Evolutionary conservation across 1,140 invertebrate species (phyloP).

Genomic region (Hyphantria cunea): DNA sequence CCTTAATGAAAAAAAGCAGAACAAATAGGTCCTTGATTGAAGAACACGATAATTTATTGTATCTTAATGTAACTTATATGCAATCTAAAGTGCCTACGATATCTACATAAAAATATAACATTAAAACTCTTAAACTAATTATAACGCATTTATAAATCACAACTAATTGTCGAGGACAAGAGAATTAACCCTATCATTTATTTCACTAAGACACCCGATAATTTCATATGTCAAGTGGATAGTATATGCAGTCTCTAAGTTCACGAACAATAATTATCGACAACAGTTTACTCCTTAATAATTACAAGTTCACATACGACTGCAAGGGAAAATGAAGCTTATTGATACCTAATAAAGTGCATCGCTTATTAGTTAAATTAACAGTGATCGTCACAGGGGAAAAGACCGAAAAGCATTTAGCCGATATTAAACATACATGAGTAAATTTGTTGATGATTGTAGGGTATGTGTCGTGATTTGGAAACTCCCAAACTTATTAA

Average conservation of each 20-base stretch:
- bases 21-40: no score
- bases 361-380: constrained; percentile 45
- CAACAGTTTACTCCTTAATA: constrained; percentile 69
- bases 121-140: no score
- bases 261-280: constrained; percentile 65
- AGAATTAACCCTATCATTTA: constrained; percentile 26
- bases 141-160: no score
- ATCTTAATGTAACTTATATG: no score
- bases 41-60: no score
- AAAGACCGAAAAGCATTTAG: constrained; percentile 73
- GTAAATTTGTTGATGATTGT: constrained; percentile 68
- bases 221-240: constrained; percentile 23
- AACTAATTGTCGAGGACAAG: no score
- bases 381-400: constrained; percentile 58
- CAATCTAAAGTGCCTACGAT: no score
- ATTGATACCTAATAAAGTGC: constrained; percentile 31
- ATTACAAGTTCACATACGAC: constrained; percentile 42
- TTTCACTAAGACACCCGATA: constrained; percentile 16
- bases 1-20: no score
- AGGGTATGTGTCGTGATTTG: constrained; percentile 62
- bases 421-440: constrained; percentile 67
- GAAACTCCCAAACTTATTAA: constrained; percentile 45
- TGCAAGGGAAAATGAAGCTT: constrained; percentile 34
- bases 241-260: constrained; percentile 22
- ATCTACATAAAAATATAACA: no score